Evolutionary conservation across 2,888 invertebrate genomes (phyloP), one percentile per base, ranked within the genome.

Genomic region (Agrochola lychnidis): DNA sequence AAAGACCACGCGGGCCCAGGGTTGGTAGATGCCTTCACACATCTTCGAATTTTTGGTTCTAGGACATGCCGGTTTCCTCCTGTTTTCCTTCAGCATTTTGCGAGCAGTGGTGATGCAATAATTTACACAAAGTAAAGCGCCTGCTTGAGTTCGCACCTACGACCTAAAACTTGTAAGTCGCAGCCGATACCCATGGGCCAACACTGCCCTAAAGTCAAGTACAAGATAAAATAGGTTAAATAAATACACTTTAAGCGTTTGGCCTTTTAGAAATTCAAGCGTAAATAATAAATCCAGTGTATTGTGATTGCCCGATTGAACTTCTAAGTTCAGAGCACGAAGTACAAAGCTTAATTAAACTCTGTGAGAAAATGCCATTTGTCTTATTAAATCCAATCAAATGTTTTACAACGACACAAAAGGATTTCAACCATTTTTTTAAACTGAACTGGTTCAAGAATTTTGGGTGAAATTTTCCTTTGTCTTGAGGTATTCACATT

Each of bases 261-360:
- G 25, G 57, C n/a, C 4, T 61, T n/a, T 48, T 10, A 63, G 42
- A 53, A 53, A 64, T 45, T 53, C 12, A 53, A 45, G 45, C 30
- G 62, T 25, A 30, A 82, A 78, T 82, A 59, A 78, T 64, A 67
- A 76, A 67, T 67, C 19, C n/a, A 45, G 16, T 69, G 36, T 70
- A 53, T 63, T 74, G 59, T 79, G 19, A 68, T 71, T 68, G 22
- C 70, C 79, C 16, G 68, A 83, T 71, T 79, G 42, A 64, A 66
- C 10, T 62, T 83, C 40, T 82, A 30, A 45, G 19, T 59, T 22
- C 22, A 53, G 6, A 70, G 51, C 45, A 30, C 22, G 7, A 45
- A 19, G 45, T 25, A 25, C 2, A 36, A 22, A 25, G 22, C 48
- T 63, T 68, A 63, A 62, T 63, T 73, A 77, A 76, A n/a, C 19